These are phyloP conservation scores for Corydoras sp. DNA, from an alignment of 2,113 vertebrate species.

Conservation along the genomic window DNA sequence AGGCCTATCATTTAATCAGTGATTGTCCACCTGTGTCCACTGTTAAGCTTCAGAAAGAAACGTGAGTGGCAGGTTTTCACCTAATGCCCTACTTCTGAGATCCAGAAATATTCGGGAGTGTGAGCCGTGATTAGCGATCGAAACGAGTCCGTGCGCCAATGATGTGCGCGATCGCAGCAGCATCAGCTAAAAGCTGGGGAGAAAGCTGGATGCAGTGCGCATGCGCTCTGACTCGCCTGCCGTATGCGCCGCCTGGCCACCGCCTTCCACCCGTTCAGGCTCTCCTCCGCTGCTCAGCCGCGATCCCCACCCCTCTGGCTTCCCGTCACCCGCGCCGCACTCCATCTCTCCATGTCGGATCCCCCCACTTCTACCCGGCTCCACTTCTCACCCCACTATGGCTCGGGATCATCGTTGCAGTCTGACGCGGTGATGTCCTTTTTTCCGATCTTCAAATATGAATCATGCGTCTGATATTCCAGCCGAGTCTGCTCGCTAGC, in stretches of 20 bases:
- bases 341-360: constrained; percentile 34
- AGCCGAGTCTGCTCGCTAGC: constrained; percentile 72
- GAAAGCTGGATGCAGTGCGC: constrained; percentile 34
- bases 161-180: constrained; percentile 20
- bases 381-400: constrained; percentile 5
- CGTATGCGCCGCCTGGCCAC: constrained; percentile 60
- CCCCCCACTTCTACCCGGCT: constrained; percentile 17
- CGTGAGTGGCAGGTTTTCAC: not conserved
- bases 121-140: not conserved
- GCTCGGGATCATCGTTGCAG: no score
- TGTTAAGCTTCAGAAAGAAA: not conserved
- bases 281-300: constrained; percentile 49
- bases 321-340: constrained; percentile 48
- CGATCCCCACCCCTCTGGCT: constrained; percentile 48
- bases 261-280: constrained; percentile 58
- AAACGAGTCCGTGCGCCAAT: constrained; percentile 2
- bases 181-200: not conserved
- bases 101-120: constrained; percentile 3
- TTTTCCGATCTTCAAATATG: no score
- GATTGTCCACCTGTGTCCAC: no score
- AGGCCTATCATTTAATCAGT: no score
- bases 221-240: constrained; percentile 26
- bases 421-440: no score
- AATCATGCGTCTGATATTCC: constrained; percentile 78
- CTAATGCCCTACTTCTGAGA: not conserved